phyloP scores from a whole-genome alignment of 2,888 invertebrate genomes.

The Brachyptera risi region DNA sequence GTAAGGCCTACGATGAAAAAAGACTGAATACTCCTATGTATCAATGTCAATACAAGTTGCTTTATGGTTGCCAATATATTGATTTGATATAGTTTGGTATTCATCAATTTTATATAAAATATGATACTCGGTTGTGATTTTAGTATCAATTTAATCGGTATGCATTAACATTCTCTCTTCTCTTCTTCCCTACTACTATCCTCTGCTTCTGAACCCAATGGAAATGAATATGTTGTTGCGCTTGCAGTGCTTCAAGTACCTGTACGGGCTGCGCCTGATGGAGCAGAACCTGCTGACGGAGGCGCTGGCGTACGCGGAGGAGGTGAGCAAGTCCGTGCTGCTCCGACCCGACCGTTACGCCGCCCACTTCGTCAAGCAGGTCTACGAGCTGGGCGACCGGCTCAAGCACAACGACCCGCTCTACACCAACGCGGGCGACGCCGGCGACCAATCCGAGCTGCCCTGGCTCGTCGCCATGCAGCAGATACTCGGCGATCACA shows the following conservation, averaged over 20 bases:
- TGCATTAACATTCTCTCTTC: no score
- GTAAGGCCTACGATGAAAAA: no score
- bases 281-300: constrained; percentile 76
- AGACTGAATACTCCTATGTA: no score
- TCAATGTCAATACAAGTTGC: no score
- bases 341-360: constrained; percentile 47
- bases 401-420: constrained; percentile 68
- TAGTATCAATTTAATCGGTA: no score
- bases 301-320: constrained; percentile 80
- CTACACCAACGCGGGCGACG: constrained; percentile 45
- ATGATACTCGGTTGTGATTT: no score
- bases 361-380: constrained; percentile 39
- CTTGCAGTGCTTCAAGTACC: constrained; percentile 77
- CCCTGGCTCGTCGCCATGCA: constrained; percentile 56
- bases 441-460: constrained; percentile 47
- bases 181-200: no score
- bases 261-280: constrained; percentile 71
- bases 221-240: no score
- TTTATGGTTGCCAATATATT: no score
- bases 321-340: constrained; percentile 64
- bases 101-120: no score
- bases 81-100: no score
- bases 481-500: constrained; percentile 45
- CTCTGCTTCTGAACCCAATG: no score
- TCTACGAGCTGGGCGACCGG: constrained; percentile 53